Evolutionary conservation across 2,113 vertebrate species (phyloP).

Genomic region (Coreoperca whiteheadi): DNA sequence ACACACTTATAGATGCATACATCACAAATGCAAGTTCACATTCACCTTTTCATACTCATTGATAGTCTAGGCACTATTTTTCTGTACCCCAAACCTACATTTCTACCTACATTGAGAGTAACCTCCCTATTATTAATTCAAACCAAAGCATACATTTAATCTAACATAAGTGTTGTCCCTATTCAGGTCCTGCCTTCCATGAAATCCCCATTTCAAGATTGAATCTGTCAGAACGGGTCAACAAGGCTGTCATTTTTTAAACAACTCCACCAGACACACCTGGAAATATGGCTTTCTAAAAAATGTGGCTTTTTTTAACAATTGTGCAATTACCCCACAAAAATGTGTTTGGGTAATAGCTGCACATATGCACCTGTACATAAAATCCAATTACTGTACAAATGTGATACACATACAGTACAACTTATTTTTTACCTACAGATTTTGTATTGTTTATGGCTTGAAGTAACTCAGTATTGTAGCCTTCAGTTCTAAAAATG

Average conservation of each 20-base stretch:
- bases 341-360: background rate
- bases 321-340: background rate
- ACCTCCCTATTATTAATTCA: background rate
- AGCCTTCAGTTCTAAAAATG: background rate
- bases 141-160: background rate
- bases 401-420: background rate
- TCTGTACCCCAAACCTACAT: background rate
- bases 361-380: background rate
- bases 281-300: background rate
- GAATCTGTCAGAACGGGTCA: background rate
- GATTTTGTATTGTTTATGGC: background rate
- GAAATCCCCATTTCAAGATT: background rate
- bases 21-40: background rate
- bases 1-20: background rate
- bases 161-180: background rate
- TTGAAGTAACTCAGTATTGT: background rate
- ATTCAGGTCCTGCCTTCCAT: background rate
- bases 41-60: background rate
- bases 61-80: conserved; percentile 1
- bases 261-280: background rate
- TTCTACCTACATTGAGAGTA: background rate
- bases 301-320: background rate
- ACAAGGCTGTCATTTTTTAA: background rate
- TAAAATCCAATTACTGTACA: background rate
- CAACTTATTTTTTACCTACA: background rate